Conservation (phyloP, 2,797 vertebrate genomes). For the Arctocebus calabarensis region DNA sequence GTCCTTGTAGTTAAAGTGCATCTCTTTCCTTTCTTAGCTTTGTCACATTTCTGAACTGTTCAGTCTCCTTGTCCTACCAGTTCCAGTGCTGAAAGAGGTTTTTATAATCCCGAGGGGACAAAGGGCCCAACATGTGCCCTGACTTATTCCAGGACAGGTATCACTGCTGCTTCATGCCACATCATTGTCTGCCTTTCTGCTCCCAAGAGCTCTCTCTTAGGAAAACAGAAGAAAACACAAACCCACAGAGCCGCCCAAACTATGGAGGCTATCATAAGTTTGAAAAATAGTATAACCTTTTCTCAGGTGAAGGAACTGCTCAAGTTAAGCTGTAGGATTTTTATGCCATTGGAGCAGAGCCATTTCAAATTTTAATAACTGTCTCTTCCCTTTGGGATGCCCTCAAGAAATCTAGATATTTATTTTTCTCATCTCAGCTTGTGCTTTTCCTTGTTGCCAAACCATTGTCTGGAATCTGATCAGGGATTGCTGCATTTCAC, state of each 20-base stretch:
- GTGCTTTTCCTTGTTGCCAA: conserved; percentile 66
- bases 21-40: neutral
- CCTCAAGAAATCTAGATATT: conserved; percentile 56
- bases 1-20: no score
- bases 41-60: neutral
- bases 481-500: conserved; percentile 59
- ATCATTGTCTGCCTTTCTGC: neutral
- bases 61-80: neutral
- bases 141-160: neutral
- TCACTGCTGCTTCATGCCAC: neutral
- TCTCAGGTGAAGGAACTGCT: conserved; percentile 30
- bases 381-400: conserved; percentile 40
- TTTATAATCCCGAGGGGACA: neutral
- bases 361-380: conserved; percentile 79
- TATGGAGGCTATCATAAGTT: conserved; percentile 26
- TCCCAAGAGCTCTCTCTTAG: conserved; percentile 8
- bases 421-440: conserved; percentile 61
- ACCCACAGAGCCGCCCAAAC: neutral
- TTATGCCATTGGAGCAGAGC: conserved; percentile 51
- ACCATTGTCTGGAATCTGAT: conserved; percentile 37
- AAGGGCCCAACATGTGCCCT: neutral
- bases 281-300: conserved; percentile 62
- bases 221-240: neutral
- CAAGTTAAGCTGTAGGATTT: conserved; percentile 48
- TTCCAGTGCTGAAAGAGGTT: neutral